Conservation (phyloP, 2,888 invertebrate genomes). For the Sericinus montela region DNA sequence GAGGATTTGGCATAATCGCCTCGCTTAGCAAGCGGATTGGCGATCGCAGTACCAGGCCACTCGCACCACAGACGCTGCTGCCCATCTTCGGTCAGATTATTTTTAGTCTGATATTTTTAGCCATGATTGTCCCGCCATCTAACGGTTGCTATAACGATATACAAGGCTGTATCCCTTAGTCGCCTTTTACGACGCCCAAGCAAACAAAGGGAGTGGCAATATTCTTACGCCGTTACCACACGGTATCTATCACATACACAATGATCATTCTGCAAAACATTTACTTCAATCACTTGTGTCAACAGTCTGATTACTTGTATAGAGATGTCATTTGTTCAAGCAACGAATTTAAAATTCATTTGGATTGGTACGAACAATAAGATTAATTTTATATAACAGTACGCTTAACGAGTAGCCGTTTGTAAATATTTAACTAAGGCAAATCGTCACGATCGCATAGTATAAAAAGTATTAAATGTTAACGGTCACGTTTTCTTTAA, state of each 20-base stretch:
- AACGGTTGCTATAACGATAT: too few species aligned
- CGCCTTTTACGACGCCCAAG: too few species aligned
- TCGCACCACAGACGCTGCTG: too few species aligned
- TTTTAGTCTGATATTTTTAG: too few species aligned
- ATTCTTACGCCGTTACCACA: too few species aligned
- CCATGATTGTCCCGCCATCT: too few species aligned
- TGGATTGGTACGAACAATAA: conserved; percentile 5
- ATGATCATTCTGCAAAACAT: background rate
- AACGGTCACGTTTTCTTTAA: background rate
- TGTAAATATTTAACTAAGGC: conserved; percentile 2
- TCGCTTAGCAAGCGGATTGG: too few species aligned
- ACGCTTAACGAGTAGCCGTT: background rate
- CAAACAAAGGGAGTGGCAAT: too few species aligned
- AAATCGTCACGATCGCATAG: background rate
- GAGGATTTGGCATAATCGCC: too few species aligned
- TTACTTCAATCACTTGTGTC: conserved; percentile 7
- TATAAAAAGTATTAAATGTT: background rate
- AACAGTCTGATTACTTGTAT: conserved; percentile 14
- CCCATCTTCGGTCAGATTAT: too few species aligned
- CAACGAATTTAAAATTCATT: background rate
- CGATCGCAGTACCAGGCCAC: too few species aligned
- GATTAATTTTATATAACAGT: conserved; percentile 8
- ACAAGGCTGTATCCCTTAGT: too few species aligned
- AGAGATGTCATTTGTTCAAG: conserved; percentile 7
- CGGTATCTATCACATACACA: background rate